These are phyloP conservation scores for Drosophila tanythrix DNA, from an alignment of 2,888 invertebrate genomes.

Conservation along the genomic window DNA sequence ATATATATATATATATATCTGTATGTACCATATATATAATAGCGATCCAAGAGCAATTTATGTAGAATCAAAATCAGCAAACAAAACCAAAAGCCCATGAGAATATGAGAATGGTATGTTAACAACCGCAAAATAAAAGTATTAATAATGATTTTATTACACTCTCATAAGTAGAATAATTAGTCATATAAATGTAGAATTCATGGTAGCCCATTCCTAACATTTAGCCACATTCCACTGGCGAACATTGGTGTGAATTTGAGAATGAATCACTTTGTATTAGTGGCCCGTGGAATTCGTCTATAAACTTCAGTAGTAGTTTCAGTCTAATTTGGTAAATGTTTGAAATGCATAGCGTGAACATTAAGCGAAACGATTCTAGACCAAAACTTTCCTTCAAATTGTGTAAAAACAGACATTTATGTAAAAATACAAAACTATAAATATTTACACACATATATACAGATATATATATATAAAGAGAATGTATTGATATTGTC, in stretches of 20 bases:
- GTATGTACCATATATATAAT: slow-evolving; percentile 3
- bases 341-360: slow-evolving; percentile 30
- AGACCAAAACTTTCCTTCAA: slow-evolving; percentile 66
- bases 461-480: slow-evolving; percentile 7
- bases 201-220: slow-evolving; percentile 65
- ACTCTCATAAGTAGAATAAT: slow-evolving; percentile 48
- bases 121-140: slow-evolving; percentile 14
- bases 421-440: slow-evolving; percentile 8
- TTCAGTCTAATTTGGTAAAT: slow-evolving; percentile 48
- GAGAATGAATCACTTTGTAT: background rate
- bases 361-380: slow-evolving; percentile 38
- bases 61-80: slow-evolving; percentile 46
- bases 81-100: slow-evolving; percentile 3
- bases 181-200: slow-evolving; percentile 48
- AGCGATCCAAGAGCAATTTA: slow-evolving; percentile 61
- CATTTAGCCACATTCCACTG: slow-evolving; percentile 23
- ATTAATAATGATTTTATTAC: slow-evolving; percentile 44
- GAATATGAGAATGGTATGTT: slow-evolving; percentile 47
- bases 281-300: slow-evolving; percentile 6
- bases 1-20: slow-evolving; percentile 4
- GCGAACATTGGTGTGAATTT: background rate
- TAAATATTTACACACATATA: background rate
- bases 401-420: slow-evolving; percentile 55
- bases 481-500: slow-evolving; percentile 12
- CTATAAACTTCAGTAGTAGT: slow-evolving; percentile 52